These are phyloP conservation scores for Hestina assimilis DNA, from an alignment of 1,140 invertebrate species.

Conservation along the genomic window DNA sequence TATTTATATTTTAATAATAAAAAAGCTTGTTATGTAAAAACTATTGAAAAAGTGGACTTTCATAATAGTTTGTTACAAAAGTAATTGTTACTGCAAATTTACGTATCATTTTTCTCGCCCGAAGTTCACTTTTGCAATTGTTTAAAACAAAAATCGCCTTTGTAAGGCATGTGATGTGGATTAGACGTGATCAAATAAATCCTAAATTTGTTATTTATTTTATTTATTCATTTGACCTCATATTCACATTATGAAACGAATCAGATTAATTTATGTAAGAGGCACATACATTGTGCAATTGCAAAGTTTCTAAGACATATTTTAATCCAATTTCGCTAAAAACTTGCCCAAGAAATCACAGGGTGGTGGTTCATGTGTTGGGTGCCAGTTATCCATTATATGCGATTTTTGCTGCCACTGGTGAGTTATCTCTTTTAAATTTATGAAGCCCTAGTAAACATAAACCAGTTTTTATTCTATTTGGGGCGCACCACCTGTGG, in stretches of 20 bases:
- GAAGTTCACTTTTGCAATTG: constrained; percentile 28
- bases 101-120: constrained; percentile 11
- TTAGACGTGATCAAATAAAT: constrained; percentile 60
- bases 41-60: constrained; percentile 22
- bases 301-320: background rate
- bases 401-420: constrained; percentile 92
- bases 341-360: constrained; percentile 95
- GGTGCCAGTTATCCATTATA: constrained; percentile 91
- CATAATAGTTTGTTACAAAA: background rate
- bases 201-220: constrained; percentile 49
- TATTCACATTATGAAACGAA: background rate
- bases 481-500: too few species aligned
- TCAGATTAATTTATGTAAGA: background rate
- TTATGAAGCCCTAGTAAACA: constrained; percentile 91
- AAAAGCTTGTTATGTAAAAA: constrained; percentile 12
- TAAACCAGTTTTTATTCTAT: too few species aligned
- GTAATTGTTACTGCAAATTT: background rate
- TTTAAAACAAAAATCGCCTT: constrained; percentile 35
- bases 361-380: constrained; percentile 88
- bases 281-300: background rate
- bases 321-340: constrained; percentile 27
- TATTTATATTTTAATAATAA: constrained; percentile 18
- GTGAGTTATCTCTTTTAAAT: constrained; percentile 90
- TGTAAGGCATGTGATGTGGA: constrained; percentile 60
- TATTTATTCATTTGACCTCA: constrained; percentile 12